These are phyloP conservation scores for Ecliptopera silaceata DNA, from an alignment of 2,888 invertebrate genomes.

Conservation along the genomic window DNA sequence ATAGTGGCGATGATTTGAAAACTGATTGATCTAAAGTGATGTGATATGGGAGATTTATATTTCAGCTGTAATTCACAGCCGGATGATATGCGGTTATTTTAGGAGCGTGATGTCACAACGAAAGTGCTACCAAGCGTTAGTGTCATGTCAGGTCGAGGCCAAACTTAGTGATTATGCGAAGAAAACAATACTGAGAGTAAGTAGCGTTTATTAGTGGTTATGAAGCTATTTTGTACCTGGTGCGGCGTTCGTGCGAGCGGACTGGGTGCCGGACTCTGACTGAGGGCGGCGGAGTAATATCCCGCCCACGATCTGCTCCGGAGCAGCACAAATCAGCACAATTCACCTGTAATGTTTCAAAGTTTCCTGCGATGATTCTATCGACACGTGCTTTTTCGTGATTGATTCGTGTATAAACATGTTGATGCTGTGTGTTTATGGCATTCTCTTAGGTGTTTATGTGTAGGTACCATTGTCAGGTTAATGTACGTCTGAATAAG, in stretches of 20 bases:
- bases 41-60: constrained; percentile 14
- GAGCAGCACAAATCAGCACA: constrained; percentile 45
- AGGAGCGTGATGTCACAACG: constrained; percentile 71
- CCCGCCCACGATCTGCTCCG: constrained; percentile 64
- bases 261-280: constrained; percentile 76
- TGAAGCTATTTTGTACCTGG: constrained; percentile 74
- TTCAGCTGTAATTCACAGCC: constrained; percentile 18
- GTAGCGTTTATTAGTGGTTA: constrained; percentile 76
- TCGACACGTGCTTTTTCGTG: constrained; percentile 39
- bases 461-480: too few species aligned
- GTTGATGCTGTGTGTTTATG: background rate
- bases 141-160: constrained; percentile 61
- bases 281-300: constrained; percentile 54
- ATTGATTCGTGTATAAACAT: constrained; percentile 39
- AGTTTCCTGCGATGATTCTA: constrained; percentile 47
- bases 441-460: background rate
- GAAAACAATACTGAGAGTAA: constrained; percentile 53
- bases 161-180: constrained; percentile 67
- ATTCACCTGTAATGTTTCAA: constrained; percentile 74
- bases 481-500: too few species aligned
- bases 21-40: background rate
- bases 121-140: constrained; percentile 75
- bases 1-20: constrained; percentile 4
- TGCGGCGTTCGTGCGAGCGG: constrained; percentile 82
- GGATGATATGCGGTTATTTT: constrained; percentile 59